phyloP scores from a whole-genome alignment of 2,888 invertebrate species.

The Andrena trimmerana region DNA sequence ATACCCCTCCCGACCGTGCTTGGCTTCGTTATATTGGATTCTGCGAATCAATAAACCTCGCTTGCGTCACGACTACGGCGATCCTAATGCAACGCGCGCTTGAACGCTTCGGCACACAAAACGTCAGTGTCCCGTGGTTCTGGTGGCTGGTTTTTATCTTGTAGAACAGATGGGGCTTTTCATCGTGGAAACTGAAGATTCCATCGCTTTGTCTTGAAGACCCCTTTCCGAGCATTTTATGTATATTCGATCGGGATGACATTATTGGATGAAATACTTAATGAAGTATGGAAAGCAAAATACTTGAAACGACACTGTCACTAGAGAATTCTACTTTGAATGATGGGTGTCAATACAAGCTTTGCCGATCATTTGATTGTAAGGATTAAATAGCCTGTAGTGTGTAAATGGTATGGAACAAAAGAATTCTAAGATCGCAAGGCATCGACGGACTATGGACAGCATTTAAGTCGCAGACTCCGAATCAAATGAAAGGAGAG shows the following conservation, averaged over 20 bases:
- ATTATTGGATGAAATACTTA: too few relatives aligned
- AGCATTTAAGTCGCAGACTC: too few relatives aligned
- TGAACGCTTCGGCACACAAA: conserved; percentile 16
- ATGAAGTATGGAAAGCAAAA: too few relatives aligned
- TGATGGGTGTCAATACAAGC: too few relatives aligned
- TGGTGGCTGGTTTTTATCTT: neutral
- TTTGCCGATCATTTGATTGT: too few relatives aligned
- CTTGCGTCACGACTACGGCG: conserved; percentile 65
- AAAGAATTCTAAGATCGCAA: neutral
- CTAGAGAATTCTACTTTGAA: too few relatives aligned
- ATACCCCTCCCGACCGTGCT: conserved; percentile 40
- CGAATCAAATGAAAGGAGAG: conserved; percentile 8
- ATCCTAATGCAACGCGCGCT: conserved; percentile 63
- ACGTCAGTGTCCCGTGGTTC: neutral
- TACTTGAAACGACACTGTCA: too few relatives aligned
- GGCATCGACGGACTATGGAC: too few relatives aligned
- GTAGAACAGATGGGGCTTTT: neutral
- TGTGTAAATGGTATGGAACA: neutral
- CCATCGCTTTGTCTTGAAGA: neutral
- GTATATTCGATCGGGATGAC: too few relatives aligned
- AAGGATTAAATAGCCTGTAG: neutral
- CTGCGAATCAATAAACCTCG: conserved; percentile 71
- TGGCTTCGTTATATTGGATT: conserved; percentile 67
- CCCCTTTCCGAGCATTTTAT: too few relatives aligned
- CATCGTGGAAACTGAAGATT: neutral